Base-by-base conservation (phyloP, 2,113 vertebrate species). In the Glaucidium brasilianum region DNA sequence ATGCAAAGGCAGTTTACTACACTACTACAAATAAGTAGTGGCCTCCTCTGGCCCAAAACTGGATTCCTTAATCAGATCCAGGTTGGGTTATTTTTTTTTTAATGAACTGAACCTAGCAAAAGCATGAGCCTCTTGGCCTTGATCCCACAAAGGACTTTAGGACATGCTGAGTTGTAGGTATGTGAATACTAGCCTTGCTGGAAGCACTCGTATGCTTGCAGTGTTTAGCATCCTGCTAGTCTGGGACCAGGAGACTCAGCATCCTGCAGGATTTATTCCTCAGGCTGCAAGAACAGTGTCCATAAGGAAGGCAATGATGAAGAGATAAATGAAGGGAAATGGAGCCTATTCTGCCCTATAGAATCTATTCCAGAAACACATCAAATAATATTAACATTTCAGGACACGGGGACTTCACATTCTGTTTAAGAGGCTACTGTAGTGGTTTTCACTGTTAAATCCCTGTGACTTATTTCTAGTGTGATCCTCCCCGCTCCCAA, bases 11-110 rank as follows among this genome's bases (percentile, higher is more conserved):
- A 81, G 26, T 59, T 84, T 66, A 56, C 64, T 84, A 11, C 83
- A 66, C 67, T 88, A 80, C 85, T 88, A 88, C 81, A 85, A 95
- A 59, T 43, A 75, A 85, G 85, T 34, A 96, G 92, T 97, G 94
- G 88, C 79, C 96, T 95, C 68, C 73, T 77, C 76, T 84, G 73
- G 92, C 89, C 75, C 68, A 90, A 91, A 88, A 26, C 15, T 53
- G 58, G 39, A 62, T 79, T 89, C 73, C 30, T 74, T 95, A 96
- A 96, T 94, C 76, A 82, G 66, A 92, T 85, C 73, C 97, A 95
- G 88, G 50, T 82, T 91, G 55, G 34, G 69, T 71, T 88, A 1
- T 75, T 52, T 66, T 92, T 92, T 85, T 90, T 88, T 47, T 12
- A 39, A 90, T 82, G 43, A 88, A 82, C 45, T 92, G 73, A 95